Base-by-base conservation (phyloP, 2,888 invertebrate species). In the Coenonympha arcania region DNA sequence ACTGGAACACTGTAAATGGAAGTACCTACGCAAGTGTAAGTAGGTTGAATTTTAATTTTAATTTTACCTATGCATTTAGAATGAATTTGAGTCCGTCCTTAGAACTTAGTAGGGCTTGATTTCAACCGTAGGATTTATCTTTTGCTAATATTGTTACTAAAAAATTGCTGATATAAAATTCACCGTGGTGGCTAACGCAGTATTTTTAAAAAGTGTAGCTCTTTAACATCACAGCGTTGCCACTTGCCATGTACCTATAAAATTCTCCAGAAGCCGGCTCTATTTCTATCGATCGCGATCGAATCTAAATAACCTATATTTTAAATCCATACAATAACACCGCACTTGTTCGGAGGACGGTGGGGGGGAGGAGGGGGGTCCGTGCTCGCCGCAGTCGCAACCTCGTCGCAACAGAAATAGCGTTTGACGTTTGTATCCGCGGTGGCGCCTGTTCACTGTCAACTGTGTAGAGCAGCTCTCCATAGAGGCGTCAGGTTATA, bases 381-480 rank as follows among this genome's bases (percentile, higher is more conserved):
- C 59, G 61, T 65, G 68, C 57, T 52, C 69, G 68, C 76, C 78
- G 71, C 78, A 71, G 74, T 77, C 76, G 77, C 75, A 75, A 78
- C 78, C 71, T 77, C 71, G 74, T 77, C 76, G 77, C 75, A 75
- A 78, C 83, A 78, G 83, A 84, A 85, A 85, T 84, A 85, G 83
- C 74, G 70, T 68, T 82, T 81, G 84, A 84, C 84, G 84, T 71
- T 84, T 79, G 83, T 78, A 82, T 80, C 80, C 79, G 79, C 66
- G 80, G 79, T 83, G 85, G 85, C 85, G 85, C 85, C 85, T 86
- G 84, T 80, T 85, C 82, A 80, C 76, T 85, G 85, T 85, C 85
- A 85, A 83, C 85, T 80, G 64, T 64, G 69, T 62, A 84, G 84
- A 69, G 68, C 58, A 77, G 50, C 31, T 52, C 2, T 4, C 1